Evolutionary conservation across 2,797 vertebrate species (phyloP), one percentile per base, ranked within the genome.

Genomic region (Sternotherus odoratus): DNA sequence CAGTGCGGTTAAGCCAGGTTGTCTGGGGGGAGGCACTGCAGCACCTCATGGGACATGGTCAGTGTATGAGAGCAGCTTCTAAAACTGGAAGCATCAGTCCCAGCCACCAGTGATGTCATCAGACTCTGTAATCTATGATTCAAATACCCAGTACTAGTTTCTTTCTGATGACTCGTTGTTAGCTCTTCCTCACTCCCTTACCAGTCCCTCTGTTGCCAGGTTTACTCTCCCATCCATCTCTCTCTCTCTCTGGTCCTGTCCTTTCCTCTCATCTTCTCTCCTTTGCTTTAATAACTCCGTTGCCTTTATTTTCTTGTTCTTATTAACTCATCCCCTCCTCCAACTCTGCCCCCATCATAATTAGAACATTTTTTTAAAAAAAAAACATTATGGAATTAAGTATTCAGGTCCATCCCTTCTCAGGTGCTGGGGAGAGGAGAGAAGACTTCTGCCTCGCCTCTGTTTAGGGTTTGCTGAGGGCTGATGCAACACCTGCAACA

Each of bases 101-200:
- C 60, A n/a, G 16, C 33, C 33, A 17, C 15, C 3, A 6, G 60
- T 13, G 30, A 63, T 63, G 30, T 63, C 33, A 81, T 39, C 1
- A 85, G 17, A 43, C 56, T 6, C 77, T 74, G 39, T 0, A 0
- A 2, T 77, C 90, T 84, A 10, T 1, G 3, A 4, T 84, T 19
- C 53, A 78, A 43, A 15, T 2, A 78, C 8, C 5, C 1, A 3
- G 30, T 60, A 66, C 28, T 78, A 6, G 53, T 5, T 86, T 77
- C 50, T 56, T 56, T 56, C 54, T 56, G 24, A 56, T 87, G 2
- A 2, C 15, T 1, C 1, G 3, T 6, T 51, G 7, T 12, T 92
- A 26, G 8, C 43, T 87, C 81, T 19, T 77, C 0, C 15, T 5
- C 1, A 1, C 51, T 88, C 3, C 1, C 46, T 2, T 8, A 10